Percentiles rank a stretch among this genome's conserved stretches.
These are phyloP conservation scores for Sebastes vulpes DNA, from an alignment of 2,797 vertebrate genomes.

Conservation along the genomic window DNA sequence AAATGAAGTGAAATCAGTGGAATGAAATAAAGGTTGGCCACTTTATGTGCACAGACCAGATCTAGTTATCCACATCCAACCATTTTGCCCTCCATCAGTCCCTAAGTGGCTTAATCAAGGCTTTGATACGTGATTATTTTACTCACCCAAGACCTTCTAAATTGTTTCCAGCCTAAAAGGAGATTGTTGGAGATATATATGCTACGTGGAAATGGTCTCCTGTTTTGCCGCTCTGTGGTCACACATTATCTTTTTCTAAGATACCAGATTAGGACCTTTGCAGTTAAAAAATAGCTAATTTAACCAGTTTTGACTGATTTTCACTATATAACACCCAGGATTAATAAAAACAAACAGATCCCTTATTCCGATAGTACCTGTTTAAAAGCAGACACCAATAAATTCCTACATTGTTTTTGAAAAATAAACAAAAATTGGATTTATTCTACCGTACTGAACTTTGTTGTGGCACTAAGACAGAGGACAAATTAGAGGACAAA, in stretches of 20 bases:
- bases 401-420: neutral
- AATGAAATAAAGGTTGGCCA: conserved; percentile 27
- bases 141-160: conserved; percentile 82
- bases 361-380: neutral
- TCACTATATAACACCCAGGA: neutral
- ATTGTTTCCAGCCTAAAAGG: conserved; percentile 84
- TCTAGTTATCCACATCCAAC: conserved; percentile 39
- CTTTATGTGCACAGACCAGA: conserved; percentile 21
- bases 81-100: conserved; percentile 62
- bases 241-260: conserved; percentile 2
- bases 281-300: neutral
- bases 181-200: conserved; percentile 80
- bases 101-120: conserved; percentile 79
- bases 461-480: neutral
- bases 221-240: conserved; percentile 4
- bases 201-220: conserved; percentile 45
- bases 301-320: neutral
- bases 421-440: neutral
- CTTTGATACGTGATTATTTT: conserved; percentile 77
- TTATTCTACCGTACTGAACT: neutral
- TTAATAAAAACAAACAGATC: no score
- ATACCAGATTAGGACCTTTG: neutral
- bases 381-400: neutral
- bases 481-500: neutral
- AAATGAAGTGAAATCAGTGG: conserved; percentile 2